phyloP scores from a whole-genome alignment of 2,797 vertebrate genomes.

The Oreortyx pictus region DNA sequence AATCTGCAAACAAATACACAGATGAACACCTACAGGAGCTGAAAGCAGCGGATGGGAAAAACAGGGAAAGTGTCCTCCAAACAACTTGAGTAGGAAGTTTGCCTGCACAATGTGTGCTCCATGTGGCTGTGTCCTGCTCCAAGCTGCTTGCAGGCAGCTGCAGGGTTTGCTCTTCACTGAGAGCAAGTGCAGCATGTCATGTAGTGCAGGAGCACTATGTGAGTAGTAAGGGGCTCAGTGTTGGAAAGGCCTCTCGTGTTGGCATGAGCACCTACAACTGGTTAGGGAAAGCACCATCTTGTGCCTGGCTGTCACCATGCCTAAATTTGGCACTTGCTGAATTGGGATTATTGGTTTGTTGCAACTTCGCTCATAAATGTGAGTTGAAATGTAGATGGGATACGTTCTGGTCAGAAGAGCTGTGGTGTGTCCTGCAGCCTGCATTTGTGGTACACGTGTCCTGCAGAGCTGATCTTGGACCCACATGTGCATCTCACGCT shows the following conservation, averaged over 20 bases:
- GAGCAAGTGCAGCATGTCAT: background rate
- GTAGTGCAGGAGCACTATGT: background rate
- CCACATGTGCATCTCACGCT: accelerated
- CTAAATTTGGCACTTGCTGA: background rate
- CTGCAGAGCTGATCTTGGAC: background rate
- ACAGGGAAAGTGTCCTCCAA: background rate
- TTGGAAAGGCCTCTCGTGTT: background rate
- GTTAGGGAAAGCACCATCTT: background rate
- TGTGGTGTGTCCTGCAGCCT: accelerated
- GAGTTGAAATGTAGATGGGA: background rate
- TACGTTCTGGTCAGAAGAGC: background rate
- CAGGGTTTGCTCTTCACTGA: background rate
- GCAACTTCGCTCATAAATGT: background rate
- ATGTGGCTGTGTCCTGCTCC: background rate
- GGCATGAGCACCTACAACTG: background rate
- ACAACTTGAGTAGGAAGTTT: background rate
- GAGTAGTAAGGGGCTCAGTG: background rate
- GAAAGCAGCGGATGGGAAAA: background rate
- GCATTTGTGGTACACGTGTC: accelerated
- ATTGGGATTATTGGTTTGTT: background rate
- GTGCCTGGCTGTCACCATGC: background rate
- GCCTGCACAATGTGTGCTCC: background rate
- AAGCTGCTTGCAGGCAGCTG: background rate
- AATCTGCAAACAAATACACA: background rate
- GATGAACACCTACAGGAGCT: background rate